Evolutionary conservation across 2,113 vertebrate genomes (phyloP).

Genomic region (Pristiophorus japonicus): DNA sequence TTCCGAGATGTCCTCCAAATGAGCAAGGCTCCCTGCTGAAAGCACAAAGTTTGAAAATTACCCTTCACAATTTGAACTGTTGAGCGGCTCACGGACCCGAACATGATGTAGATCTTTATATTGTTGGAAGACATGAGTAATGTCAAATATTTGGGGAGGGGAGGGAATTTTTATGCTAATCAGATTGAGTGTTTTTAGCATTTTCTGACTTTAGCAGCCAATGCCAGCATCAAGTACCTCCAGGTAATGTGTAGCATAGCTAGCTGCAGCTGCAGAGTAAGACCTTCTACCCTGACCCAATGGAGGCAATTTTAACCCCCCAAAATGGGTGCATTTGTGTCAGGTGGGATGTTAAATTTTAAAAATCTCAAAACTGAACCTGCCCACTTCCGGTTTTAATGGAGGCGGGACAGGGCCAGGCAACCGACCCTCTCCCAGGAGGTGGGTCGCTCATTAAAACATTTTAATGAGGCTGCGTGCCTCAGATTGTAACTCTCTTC

Average conservation of each 20-base stretch:
- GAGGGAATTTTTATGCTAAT: neutral
- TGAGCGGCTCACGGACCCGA: neutral
- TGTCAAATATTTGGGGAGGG: neutral
- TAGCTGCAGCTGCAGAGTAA: neutral
- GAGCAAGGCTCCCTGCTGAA: neutral
- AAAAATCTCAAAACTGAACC: too few relatives aligned
- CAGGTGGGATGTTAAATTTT: neutral
- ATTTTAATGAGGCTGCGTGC: neutral
- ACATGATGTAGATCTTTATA: neutral
- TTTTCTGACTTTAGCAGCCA: neutral
- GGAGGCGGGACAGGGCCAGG: too few relatives aligned
- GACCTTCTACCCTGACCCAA: neutral
- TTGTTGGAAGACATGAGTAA: neutral
- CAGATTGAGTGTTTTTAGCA: neutral
- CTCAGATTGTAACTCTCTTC: neutral
- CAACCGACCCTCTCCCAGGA: too few relatives aligned
- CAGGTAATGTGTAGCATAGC: neutral
- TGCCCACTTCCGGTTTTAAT: neutral
- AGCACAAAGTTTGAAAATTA: neutral
- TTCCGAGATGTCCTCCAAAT: neutral
- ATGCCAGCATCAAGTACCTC: neutral
- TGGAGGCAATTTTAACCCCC: neutral
- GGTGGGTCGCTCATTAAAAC: neutral
- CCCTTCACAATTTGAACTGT: neutral
- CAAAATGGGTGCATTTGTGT: neutral